Evolutionary conservation across 2,797 vertebrate species (phyloP).

Genomic region (Vespertilio murinus): DNA sequence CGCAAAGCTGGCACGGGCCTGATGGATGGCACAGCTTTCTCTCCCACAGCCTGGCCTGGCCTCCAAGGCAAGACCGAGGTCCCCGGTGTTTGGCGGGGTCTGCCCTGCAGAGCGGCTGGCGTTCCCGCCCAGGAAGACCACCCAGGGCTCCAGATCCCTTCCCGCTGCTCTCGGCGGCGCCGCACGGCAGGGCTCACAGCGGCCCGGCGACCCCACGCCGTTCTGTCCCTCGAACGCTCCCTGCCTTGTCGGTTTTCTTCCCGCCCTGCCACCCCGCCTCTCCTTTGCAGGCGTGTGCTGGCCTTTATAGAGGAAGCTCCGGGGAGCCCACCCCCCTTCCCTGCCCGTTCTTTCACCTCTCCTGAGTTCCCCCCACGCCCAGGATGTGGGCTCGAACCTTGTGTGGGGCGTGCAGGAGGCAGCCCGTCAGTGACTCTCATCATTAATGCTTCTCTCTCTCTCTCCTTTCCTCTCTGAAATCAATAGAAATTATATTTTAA

Average conservation of each 20-base stretch:
- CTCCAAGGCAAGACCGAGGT: conserved; percentile 17
- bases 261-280: neutral
- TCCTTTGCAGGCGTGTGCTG: neutral
- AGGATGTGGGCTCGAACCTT: no score
- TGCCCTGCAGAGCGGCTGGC: neutral
- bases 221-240: neutral
- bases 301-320: neutral
- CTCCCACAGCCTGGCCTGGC: conserved; percentile 15
- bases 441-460: no score
- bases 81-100: neutral
- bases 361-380: neutral
- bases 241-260: neutral
- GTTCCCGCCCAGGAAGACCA: neutral
- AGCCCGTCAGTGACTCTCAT: no score
- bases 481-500: no score
- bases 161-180: neutral
- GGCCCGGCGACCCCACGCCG: neutral
- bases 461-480: no score
- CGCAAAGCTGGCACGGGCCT: conserved; percentile 29
- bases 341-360: neutral
- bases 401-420: no score
- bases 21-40: conserved; percentile 7
- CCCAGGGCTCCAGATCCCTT: neutral
- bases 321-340: neutral
- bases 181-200: neutral